Evolutionary conservation across 2,888 invertebrate genomes (phyloP), one percentile per base, ranked within the genome.

Genomic region (Macrosoma leucophasiata): DNA sequence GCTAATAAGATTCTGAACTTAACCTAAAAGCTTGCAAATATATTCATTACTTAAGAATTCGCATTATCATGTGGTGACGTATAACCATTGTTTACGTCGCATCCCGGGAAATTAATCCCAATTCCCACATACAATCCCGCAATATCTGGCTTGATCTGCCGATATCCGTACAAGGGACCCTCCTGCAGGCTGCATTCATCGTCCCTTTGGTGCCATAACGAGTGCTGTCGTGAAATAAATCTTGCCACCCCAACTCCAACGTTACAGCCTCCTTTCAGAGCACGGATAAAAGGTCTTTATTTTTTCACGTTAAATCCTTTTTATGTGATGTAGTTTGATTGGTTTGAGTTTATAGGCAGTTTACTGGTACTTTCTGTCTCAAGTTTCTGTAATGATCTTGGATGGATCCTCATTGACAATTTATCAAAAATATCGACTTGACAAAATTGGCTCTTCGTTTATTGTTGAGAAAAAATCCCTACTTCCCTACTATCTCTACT

Each of bases 191-290:
- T 77, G 77, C 77, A 77, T 69, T 71, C 70, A 56, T 52, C 55
- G 64, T 78, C 79, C 79, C 79, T 72, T 73, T 56, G 72, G 79
- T 68, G 62, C 76, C 66, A 67, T 79, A 78, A 78, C 78, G 74
- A 69, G 69, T 65, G 50, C 64, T 72, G 76, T 77, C 75, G 62
- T 71, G 75, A 76, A 68, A 82, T 82, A 82, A 82, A 82, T 82
- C 82, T 79, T 67, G 46, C 69, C 73, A 67, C 82, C 81, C 82
- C 64, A 55, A 53, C 51, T 52, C 48, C 48, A 50, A 51, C 57
- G 63, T 58, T 62, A 61, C 71, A 72, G 70, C 68, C 70, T 64
- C 63, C 69, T 72, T 73, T 76, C 76, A 73, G 62, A 58, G 62
- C 45, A 50, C 47, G 73, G 71, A 75, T 76, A 74, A 78, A 79